phyloP scores from a whole-genome alignment of 2,888 invertebrate species.

The Apomyelois bistriatella region DNA sequence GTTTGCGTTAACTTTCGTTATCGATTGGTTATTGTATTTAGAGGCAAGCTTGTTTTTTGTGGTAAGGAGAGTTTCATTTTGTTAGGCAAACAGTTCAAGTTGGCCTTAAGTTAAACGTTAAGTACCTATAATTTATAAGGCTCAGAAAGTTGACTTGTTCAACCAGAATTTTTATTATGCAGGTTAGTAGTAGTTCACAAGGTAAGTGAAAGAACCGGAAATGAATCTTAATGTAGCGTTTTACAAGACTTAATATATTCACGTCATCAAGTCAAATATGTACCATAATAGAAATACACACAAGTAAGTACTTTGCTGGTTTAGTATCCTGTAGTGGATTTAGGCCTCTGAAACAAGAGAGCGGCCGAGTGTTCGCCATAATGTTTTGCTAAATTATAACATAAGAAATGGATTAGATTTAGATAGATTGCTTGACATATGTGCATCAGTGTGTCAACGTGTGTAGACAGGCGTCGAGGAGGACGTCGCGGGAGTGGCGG shows the following conservation, averaged over 20 bases:
- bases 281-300: too few species aligned
- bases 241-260: too few species aligned
- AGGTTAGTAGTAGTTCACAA: background rate
- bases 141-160: background rate
- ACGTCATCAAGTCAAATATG: too few species aligned
- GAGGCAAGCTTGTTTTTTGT: background rate
- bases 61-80: too few species aligned
- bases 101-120: too few species aligned
- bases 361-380: too few species aligned
- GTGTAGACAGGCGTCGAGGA: constrained; percentile 2
- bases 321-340: too few species aligned
- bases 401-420: background rate
- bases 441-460: constrained; percentile 1
- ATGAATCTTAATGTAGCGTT: background rate
- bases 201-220: background rate
- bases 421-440: background rate
- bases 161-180: background rate
- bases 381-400: background rate
- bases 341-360: too few species aligned
- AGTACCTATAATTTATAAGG: too few species aligned
- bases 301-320: too few species aligned
- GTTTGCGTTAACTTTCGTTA: background rate
- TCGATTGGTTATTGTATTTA: background rate
- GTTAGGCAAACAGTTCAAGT: too few species aligned
- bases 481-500: constrained; percentile 54